Base-by-base conservation (phyloP, 2,888 invertebrate genomes). In the Caenorhabditis wallacei region DNA sequence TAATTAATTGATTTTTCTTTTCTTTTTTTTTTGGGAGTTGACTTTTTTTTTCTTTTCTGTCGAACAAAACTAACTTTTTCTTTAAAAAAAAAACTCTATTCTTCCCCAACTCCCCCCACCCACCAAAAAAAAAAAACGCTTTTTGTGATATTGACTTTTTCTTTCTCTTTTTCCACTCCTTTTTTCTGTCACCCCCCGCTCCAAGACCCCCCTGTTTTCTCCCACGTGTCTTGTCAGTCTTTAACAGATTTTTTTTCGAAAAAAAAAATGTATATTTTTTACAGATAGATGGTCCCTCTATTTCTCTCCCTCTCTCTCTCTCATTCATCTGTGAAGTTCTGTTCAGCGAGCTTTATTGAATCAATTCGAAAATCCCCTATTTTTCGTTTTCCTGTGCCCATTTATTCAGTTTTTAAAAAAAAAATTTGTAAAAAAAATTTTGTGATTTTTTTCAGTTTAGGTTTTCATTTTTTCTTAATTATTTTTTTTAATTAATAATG, bases 261-360 rank as follows among this genome's bases (percentile, higher is more conserved):
- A 46, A 61, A 30, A 13, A 22, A 26, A 54, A 2, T 54, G 13
- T 56, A 8, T 30, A 56, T 26, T 64, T 64, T 64, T 64, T 64
- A 64, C 64, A 64, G 64, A 64, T 64, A 64, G 63, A 13, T 51
- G 48, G 35, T 51, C 30, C 51, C 20, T 16, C 40, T 5, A 22
- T 18, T n/a, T 11, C 30, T 51, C 30, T 8, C 8, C 8, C 8
- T 8, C 30, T 30, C 30, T 51, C 13, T 20, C 35, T 20, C 30
- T 13, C 13, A 48, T 18, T 18, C 63, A 63, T 48, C 63, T 63
- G 63, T 63, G 63, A 63, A 63, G 63, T 63, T 63, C 48, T 48
- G 30, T 64, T 18, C 30, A 51, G 35, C 51, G 64, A 64, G 64
- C 64, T 64, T 64, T 64, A 54, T 54, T 30, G 8, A 30, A 5